phyloP scores from a whole-genome alignment of 2,797 vertebrate species.

The Artibeus lituratus region DNA sequence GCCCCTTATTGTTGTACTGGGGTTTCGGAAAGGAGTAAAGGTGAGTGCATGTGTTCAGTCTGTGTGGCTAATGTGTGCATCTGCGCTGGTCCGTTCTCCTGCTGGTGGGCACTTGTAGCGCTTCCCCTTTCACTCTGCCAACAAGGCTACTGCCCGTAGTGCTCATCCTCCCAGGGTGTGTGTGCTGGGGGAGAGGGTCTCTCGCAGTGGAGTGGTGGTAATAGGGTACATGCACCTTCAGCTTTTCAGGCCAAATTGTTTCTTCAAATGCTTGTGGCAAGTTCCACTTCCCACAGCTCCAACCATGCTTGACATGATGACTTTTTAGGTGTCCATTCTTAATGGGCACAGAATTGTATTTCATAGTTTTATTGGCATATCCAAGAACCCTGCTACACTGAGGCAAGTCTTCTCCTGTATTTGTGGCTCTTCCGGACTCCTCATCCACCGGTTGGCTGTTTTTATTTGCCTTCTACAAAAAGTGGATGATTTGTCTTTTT shows the following conservation, averaged over 20 bases:
- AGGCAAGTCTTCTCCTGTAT: not conserved
- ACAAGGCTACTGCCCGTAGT: not conserved
- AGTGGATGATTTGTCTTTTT: constrained; percentile 43
- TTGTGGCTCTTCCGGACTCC: not conserved
- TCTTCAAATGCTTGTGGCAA: not conserved
- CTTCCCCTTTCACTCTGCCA: not conserved
- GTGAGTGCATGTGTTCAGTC: not conserved
- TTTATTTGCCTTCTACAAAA: constrained; percentile 9
- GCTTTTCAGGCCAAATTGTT: not conserved
- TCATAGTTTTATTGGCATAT: not conserved
- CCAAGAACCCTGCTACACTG: not conserved
- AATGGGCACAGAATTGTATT: no score
- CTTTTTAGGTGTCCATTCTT: not conserved
- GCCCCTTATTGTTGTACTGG: not conserved
- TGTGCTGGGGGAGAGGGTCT: not conserved
- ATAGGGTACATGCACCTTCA: not conserved
- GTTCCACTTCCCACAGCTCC: not conserved
- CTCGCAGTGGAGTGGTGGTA: not conserved
- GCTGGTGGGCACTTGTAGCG: fast-evolving
- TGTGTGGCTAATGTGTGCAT: fast-evolving
- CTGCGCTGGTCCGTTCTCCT: not conserved
- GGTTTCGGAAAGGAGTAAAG: not conserved
- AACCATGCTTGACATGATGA: not conserved
- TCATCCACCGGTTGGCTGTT: not conserved
- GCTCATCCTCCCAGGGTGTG: no score